phyloP scores from a whole-genome alignment of 2,888 invertebrate genomes.

The Conus canariensis region DNA sequence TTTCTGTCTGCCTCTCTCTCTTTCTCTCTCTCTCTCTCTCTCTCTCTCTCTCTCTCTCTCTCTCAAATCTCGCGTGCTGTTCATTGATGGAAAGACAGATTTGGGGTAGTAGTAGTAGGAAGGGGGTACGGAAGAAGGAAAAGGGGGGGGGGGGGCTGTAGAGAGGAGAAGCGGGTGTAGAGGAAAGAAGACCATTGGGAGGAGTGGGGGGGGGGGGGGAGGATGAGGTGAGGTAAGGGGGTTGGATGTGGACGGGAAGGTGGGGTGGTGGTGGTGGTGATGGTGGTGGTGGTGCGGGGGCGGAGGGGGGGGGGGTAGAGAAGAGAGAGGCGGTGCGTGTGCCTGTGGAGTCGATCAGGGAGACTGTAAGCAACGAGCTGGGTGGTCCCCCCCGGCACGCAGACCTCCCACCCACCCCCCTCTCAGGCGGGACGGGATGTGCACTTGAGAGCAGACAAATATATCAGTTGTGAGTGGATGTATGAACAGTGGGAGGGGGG shows the following conservation, averaged over 20 bases:
- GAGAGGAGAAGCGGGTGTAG: background rate
- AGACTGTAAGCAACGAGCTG: background rate
- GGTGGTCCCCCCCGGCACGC: background rate
- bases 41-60: too few species aligned
- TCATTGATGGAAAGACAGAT: background rate
- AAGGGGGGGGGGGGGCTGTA: background rate
- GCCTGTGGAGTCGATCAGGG: background rate
- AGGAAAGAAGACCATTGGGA: background rate
- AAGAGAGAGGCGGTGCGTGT: background rate
- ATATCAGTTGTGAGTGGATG: conserved; percentile 7
- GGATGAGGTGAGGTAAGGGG: background rate
- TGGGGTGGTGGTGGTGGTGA: too few species aligned
- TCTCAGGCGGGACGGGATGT: background rate
- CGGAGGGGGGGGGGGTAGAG: background rate
- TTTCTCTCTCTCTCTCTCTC: background rate
- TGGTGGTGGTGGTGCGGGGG: background rate
- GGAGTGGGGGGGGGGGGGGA: background rate
- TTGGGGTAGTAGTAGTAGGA: background rate
- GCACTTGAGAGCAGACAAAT: conserved; percentile 33
- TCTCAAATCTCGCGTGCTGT: background rate
- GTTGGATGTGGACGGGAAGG: too few species aligned
- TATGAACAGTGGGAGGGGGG: background rate
- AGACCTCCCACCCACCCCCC: too few species aligned
- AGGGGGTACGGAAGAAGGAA: background rate
- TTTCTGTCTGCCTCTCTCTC: background rate